Evolutionary conservation across 2,797 vertebrate genomes (phyloP).

Genomic region (Clarias fuscus): DNA sequence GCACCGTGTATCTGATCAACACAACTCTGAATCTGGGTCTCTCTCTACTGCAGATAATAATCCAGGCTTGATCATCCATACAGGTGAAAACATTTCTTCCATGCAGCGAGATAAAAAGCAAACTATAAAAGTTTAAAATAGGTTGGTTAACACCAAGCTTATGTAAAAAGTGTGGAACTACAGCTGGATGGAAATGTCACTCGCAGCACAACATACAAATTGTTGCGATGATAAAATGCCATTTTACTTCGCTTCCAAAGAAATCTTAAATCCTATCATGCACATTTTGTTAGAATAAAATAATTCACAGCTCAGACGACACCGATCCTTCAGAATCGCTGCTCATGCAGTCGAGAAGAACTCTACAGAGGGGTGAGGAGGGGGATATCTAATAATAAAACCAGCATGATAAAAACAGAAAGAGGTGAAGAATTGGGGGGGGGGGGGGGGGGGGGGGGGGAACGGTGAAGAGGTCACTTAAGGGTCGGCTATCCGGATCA

Average conservation of each 20-base stretch:
- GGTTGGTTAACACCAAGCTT: not conserved
- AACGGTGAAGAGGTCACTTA: not conserved
- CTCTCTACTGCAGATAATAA: constrained; percentile 10
- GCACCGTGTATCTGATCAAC: constrained; percentile 14
- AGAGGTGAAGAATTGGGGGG: not conserved
- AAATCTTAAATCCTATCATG: not conserved
- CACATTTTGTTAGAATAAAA: not conserved
- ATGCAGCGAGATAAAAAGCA: too few relatives aligned
- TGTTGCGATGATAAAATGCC: not conserved
- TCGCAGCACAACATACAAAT: constrained; percentile 20
- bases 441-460: too few relatives aligned
- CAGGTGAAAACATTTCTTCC: not conserved
- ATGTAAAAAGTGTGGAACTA: not conserved
- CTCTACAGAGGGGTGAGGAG: constrained; percentile 66
- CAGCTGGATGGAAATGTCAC: too few relatives aligned
- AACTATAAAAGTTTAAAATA: not conserved
- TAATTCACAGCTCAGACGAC: not conserved
- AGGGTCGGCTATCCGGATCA: constrained; percentile 21
- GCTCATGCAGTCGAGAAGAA: constrained; percentile 79
- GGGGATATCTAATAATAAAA: constrained; percentile 29
- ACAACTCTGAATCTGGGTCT: not conserved
- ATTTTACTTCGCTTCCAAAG: not conserved
- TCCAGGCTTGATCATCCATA: constrained; percentile 17
- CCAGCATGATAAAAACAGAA: constrained; percentile 22
- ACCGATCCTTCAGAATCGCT: constrained; percentile 83